Evolutionary conservation across 2,888 invertebrate genomes (phyloP).

Genomic region (Leptarthrus brevirostris): DNA sequence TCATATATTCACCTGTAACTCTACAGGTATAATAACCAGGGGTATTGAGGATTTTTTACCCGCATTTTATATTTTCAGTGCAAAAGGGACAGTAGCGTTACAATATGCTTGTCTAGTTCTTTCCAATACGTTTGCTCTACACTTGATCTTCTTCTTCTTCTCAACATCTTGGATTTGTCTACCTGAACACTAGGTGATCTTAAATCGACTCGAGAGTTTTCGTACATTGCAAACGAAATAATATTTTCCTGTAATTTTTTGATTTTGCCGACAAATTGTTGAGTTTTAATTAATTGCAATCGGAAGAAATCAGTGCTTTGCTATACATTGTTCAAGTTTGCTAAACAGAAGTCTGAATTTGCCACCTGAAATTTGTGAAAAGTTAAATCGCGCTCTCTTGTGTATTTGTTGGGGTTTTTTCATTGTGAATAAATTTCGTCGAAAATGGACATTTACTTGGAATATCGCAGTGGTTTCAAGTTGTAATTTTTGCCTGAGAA

Average conservation of each 20-base stretch:
- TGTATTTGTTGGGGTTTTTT: conserved; percentile 31
- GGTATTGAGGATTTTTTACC: conserved; percentile 34
- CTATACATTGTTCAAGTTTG: background rate
- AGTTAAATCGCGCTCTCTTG: conserved; percentile 27
- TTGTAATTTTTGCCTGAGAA: conserved; percentile 1
- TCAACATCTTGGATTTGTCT: conserved; percentile 50
- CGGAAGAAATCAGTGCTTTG: background rate
- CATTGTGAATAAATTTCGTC: conserved; percentile 28
- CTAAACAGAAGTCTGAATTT: background rate
- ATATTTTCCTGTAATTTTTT: conserved; percentile 40
- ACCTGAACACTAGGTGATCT: conserved; percentile 47
- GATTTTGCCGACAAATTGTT: conserved; percentile 3
- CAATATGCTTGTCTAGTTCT: background rate
- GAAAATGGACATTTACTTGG: conserved; percentile 32
- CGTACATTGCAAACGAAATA: conserved; percentile 48
- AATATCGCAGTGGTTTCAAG: background rate
- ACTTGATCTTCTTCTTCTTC: conserved; percentile 51
- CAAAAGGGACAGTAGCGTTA: conserved; percentile 9
- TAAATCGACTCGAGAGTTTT: conserved; percentile 47
- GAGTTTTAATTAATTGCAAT: conserved; percentile 29
- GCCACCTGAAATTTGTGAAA: conserved; percentile 14
- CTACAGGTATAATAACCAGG: conserved; percentile 46
- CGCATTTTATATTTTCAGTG: conserved; percentile 12
- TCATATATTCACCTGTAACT: conserved; percentile 49
- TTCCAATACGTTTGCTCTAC: background rate